phyloP scores from a whole-genome alignment of 2,797 vertebrate species.

The Coendou prehensilis region DNA sequence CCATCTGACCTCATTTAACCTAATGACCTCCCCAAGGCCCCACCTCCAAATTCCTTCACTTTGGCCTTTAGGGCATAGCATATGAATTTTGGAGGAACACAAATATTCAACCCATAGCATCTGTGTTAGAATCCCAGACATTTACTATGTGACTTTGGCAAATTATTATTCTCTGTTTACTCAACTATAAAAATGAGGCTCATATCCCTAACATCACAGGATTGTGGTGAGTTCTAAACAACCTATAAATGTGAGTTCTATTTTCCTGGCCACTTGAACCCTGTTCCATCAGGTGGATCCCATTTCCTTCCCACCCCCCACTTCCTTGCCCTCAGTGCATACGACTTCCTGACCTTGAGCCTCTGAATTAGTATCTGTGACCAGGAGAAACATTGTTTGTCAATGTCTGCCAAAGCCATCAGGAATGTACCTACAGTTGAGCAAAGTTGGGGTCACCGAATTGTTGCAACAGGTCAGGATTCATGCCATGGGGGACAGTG shows the following conservation, averaged over 20 bases:
- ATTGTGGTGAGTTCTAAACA: neutral
- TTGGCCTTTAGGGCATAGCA: neutral
- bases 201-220: neutral
- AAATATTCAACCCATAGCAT: neutral
- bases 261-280: neutral
- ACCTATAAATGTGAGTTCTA: neutral
- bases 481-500: neutral
- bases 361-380: neutral
- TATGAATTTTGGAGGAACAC: neutral
- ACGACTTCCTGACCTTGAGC: neutral
- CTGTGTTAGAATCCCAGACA: slow-evolving; percentile 19
- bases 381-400: neutral
- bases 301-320: neutral
- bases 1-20: neutral
- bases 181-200: neutral
- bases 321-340: neutral
- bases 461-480: neutral
- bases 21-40: neutral
- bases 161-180: slow-evolving; percentile 17
- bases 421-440: neutral
- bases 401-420: neutral
- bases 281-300: neutral
- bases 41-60: neutral
- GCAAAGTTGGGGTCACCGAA: neutral
- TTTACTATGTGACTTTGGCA: neutral